A percentile compares a stretch with the other conserved stretches of the same genome.
Evolutionary conservation across 1,140 invertebrate species (phyloP).

Genomic region (Psix sp.): DNA sequence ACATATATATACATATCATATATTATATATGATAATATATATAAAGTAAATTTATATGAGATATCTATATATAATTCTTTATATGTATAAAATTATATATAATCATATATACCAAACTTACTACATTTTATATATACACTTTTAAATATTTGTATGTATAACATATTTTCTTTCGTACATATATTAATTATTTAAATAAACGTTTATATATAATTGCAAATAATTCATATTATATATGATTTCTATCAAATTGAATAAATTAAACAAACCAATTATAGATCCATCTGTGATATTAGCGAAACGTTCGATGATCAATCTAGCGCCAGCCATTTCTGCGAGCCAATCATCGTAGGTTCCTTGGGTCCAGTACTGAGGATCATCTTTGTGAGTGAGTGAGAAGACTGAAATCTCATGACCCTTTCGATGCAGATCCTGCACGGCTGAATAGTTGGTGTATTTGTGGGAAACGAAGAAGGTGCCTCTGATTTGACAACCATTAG

Average conservation of each 20-base stretch:
- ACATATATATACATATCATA: no score
- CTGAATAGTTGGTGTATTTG: conserved; percentile 98
- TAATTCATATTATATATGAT: not conserved
- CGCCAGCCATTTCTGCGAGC: conserved; percentile 97
- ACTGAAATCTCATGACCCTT: conserved; percentile 98
- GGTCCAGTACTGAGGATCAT: conserved; percentile 92
- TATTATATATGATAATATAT: no score
- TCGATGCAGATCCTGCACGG: conserved; percentile 94
- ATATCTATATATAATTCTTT: no score
- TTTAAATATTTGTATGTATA: no score
- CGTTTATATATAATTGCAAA: no score
- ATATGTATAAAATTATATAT: no score
- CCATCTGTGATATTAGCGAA: conserved; percentile 95
- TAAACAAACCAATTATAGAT: conserved; percentile 93
- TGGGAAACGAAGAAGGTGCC: conserved; percentile 98
- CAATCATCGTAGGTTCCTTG: conserved; percentile 94
- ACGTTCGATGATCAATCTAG: conserved; percentile 89
- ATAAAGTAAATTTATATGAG: no score
- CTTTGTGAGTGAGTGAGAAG: conserved; percentile 97
- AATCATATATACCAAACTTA: no score
- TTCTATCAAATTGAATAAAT: no score
- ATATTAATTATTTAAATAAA: no score
- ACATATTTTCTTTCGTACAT: no score
- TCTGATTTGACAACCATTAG: conserved; percentile 97
- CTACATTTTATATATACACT: no score